These are phyloP conservation scores for Drosophila burlai DNA, from an alignment of 1,140 invertebrate genomes.

Conservation along the genomic window DNA sequence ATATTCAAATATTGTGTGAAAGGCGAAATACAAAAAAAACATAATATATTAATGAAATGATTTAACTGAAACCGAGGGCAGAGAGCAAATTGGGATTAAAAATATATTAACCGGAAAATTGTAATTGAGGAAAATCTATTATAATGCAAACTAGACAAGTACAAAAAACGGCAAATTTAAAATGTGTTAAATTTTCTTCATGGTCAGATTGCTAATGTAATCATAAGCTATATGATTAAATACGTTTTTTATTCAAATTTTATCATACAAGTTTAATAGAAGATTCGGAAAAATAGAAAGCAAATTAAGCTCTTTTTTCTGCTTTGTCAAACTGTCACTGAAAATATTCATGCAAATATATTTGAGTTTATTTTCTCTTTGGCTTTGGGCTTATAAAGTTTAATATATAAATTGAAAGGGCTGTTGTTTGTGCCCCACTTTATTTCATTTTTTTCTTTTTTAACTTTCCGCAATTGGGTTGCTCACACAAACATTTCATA, in stretches of 20 bases:
- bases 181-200: neutral
- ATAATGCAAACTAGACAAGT: neutral
- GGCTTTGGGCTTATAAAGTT: conserved; percentile 12
- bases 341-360: neutral
- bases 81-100: conserved; percentile 3
- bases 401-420: neutral
- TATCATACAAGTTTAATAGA: neutral
- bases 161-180: neutral
- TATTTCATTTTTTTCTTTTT: conserved; percentile 9
- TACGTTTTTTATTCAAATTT: neutral
- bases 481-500: conserved; percentile 12
- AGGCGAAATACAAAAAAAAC: conserved; percentile 9
- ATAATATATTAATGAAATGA: conserved; percentile 7
- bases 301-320: neutral
- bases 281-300: neutral
- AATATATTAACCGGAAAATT: neutral
- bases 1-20: conserved; percentile 9
- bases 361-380: conserved; percentile 14
- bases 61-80: conserved; percentile 7
- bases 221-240: neutral
- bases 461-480: conserved; percentile 9
- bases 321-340: conserved; percentile 1
- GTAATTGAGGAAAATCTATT: neutral
- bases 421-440: conserved; percentile 23
- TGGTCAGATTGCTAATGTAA: neutral